A percentile compares a stretch with the other conserved stretches of the same genome.
These are phyloP conservation scores for Kryptolebias marmoratus DNA, from an alignment of 2,113 vertebrate genomes.

Conservation along the genomic window DNA sequence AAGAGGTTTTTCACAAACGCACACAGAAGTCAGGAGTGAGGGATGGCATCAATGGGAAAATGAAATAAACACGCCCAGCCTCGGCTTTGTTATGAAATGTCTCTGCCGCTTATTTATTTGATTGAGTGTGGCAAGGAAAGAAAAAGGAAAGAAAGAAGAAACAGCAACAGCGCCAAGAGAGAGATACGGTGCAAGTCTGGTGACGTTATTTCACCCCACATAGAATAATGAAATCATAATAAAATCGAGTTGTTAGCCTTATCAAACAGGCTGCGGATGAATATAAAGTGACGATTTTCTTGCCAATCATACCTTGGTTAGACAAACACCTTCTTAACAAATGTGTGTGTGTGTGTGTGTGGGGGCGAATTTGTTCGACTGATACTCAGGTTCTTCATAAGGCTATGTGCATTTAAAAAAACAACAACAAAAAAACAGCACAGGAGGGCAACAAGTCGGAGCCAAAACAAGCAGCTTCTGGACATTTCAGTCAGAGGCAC, in stretches of 20 bases:
- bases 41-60: constrained; percentile 50
- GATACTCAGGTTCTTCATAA: constrained; percentile 21
- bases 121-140: constrained; percentile 67
- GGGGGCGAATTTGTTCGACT: background rate
- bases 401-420: background rate
- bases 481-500: constrained; percentile 42
- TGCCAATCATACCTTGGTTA: constrained; percentile 41
- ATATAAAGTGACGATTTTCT: constrained; percentile 48
- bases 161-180: constrained; percentile 37
- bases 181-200: constrained; percentile 19
- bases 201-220: constrained; percentile 34
- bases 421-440: background rate
- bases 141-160: constrained; percentile 54
- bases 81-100: constrained; percentile 71
- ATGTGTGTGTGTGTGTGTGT: background rate
- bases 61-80: constrained; percentile 71
- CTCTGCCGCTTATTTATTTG: constrained; percentile 73
- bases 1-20: constrained; percentile 9
- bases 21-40: constrained; percentile 8
- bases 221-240: constrained; percentile 22
- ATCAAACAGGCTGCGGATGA: constrained; percentile 33
- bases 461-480: constrained; percentile 8
- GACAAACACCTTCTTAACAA: constrained; percentile 11
- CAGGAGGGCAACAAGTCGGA: constrained; percentile 2
- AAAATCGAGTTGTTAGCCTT: constrained; percentile 7